Base-by-base conservation (phyloP, 2,797 vertebrate species). In the Heterohyrax brucei region DNA sequence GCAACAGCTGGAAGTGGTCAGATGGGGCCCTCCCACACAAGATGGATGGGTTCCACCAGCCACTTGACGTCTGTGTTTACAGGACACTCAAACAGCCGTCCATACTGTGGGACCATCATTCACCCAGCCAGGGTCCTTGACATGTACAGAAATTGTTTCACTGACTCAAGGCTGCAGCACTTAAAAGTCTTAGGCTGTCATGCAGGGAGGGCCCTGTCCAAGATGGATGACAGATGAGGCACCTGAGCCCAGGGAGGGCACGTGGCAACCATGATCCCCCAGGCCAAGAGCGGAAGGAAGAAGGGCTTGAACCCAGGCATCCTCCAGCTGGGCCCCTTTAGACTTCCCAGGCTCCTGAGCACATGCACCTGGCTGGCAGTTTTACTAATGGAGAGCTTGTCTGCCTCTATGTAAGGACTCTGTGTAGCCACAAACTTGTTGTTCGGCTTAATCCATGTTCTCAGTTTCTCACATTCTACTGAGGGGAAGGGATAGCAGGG, bases 1-100 rank as follows among this genome's bases (percentile, higher is more conserved):
- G 85, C 79, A 86, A 84, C 80, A 53, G 82, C 93, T 72, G 84
- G 95, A 75, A 87, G 92, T 91, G 26, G 12, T 78, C 53, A 26
- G 89, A 83, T 46, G 18, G 1, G 9, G 95, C 62, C 76, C 12
- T 3, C 2, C 44, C 30, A 1, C 83, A 66, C 10, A 24, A 97
- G 97, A 97, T 95, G 93, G 93, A 96, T 96, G 93, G 78, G 16
- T 39, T 5, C 86, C 80, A 66, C 46, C 2, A 26, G 90, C 39
- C 86, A 81, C 94, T 96, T 78, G 86, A 86, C 61, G 87, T 48
- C 82, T 56, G 0, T 97, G 97, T 97, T 97, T 97, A 97, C 56
- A 77, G 88, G 94, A 96, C 91, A 84, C 77, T 93, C 89, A 97
- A 92, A 95, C 94, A 97, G 95, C 93, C 85, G 94, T 95, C 97